A percentile compares a stretch with the other conserved stretches of the same genome.
phyloP scores from a whole-genome alignment of 1,140 invertebrate species.

The Centruroides vittatus region DNA sequence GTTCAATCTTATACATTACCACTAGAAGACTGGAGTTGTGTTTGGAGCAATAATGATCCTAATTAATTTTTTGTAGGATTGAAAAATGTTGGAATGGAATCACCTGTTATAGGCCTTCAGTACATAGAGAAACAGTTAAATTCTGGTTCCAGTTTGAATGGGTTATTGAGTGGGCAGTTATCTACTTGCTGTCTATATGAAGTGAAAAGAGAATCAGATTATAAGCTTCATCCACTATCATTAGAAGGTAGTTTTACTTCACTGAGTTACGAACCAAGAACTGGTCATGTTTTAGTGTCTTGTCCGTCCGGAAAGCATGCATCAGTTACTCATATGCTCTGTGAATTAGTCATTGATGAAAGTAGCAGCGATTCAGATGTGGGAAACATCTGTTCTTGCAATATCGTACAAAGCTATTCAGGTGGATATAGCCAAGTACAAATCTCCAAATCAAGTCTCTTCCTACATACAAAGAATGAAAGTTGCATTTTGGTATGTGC shows the following conservation, averaged over 20 bases:
- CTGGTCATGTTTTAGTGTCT: constrained; percentile 40
- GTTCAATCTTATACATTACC: constrained; percentile 31
- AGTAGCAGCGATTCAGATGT: neutral
- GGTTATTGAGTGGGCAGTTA: constrained; percentile 60
- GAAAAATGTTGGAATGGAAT: constrained; percentile 34
- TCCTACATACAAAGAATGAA: constrained; percentile 29
- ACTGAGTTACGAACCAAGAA: constrained; percentile 45
- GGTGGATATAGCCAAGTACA: constrained; percentile 45
- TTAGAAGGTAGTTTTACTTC: constrained; percentile 54
- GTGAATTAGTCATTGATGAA: too few relatives aligned
- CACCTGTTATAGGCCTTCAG: constrained; percentile 28
- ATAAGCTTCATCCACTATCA: constrained; percentile 38
- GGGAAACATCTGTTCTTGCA: constrained; percentile 28
- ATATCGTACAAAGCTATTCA: constrained; percentile 42
- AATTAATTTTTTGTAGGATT: constrained; percentile 57
- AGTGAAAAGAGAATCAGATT: constrained; percentile 27
- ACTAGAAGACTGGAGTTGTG: constrained; percentile 62
- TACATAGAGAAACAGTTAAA: constrained; percentile 21
- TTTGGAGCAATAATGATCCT: constrained; percentile 51
- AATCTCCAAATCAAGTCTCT: constrained; percentile 43
- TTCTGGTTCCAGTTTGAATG: constrained; percentile 34
- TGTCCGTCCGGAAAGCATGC: constrained; percentile 22
- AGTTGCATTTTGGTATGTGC: constrained; percentile 17
- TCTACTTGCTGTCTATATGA: constrained; percentile 53
- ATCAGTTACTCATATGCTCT: constrained; percentile 8